A percentile compares a stretch with the other conserved stretches of the same genome.
These are phyloP conservation scores for Apotomis betuletana DNA, from an alignment of 2,888 invertebrate genomes.

Conservation along the genomic window DNA sequence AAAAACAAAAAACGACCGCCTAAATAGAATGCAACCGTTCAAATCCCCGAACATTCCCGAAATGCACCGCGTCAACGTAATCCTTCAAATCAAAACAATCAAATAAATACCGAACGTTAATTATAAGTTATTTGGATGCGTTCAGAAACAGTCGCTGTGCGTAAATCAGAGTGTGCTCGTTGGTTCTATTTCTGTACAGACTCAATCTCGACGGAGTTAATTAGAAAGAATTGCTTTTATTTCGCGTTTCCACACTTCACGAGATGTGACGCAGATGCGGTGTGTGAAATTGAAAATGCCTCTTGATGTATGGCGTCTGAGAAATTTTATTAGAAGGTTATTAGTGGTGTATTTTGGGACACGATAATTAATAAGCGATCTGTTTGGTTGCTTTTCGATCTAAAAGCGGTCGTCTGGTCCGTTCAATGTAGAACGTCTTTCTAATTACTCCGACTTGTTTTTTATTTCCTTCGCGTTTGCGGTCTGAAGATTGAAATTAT, in stretches of 20 bases:
- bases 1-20: slow-evolving; percentile 9
- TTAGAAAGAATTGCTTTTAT: slow-evolving; percentile 84
- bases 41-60: slow-evolving; percentile 35
- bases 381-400: slow-evolving; percentile 40
- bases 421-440: slow-evolving; percentile 34
- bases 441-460: slow-evolving; percentile 32
- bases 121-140: slow-evolving; percentile 68
- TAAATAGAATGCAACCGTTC: slow-evolving; percentile 10
- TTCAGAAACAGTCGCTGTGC: slow-evolving; percentile 72
- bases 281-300: slow-evolving; percentile 66
- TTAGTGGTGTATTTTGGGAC: slow-evolving; percentile 40
- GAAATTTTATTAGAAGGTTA: slow-evolving; percentile 47
- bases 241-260: slow-evolving; percentile 78
- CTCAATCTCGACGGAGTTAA: slow-evolving; percentile 74
- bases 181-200: slow-evolving; percentile 71
- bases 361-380: slow-evolving; percentile 41
- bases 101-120: slow-evolving; percentile 77
- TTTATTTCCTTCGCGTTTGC: slow-evolving; percentile 9
- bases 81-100: slow-evolving; percentile 79
- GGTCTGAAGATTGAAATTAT: slow-evolving; percentile 17
- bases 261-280: slow-evolving; percentile 68
- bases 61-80: slow-evolving; percentile 57
- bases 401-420: slow-evolving; percentile 33
- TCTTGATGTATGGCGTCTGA: slow-evolving; percentile 64
- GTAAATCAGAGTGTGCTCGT: slow-evolving; percentile 73